A percentile compares a stretch with the other conserved stretches of the same genome.
Conservation (phyloP, 2,113 vertebrate genomes). For the human (Homo sapiens) region DNA sequence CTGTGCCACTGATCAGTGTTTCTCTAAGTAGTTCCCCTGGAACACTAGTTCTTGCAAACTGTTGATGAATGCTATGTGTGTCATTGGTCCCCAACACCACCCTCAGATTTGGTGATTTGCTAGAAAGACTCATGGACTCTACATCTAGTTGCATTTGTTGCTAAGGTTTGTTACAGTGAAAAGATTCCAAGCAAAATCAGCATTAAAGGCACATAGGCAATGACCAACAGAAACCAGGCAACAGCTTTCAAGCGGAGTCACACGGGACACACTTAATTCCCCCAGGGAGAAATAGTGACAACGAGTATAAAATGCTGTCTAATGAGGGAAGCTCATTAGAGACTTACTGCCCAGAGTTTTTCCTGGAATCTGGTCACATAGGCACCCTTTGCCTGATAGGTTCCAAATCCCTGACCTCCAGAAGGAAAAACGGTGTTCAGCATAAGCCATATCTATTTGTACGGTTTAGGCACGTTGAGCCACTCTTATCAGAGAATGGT, state of each 20-base stretch:
- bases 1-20: accelerated
- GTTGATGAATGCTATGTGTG: accelerated
- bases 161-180: background rate
- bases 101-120: background rate
- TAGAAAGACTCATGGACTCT: background rate
- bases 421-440: background rate
- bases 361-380: no score
- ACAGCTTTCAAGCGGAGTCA: background rate
- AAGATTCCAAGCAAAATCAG: background rate
- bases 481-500: background rate
- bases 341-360: background rate
- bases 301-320: accelerated
- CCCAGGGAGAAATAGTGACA: background rate
- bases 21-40: background rate
- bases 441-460: background rate
- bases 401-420: background rate
- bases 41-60: background rate
- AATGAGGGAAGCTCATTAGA: background rate
- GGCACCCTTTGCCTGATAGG: no score
- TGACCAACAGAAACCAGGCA: accelerated
- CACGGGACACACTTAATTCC: accelerated
- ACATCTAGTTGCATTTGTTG: no score
- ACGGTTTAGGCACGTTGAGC: background rate
- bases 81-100: background rate
- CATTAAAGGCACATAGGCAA: accelerated